These are phyloP conservation scores for Halichondria panicea DNA, from an alignment of 37 sponge, comb jelly and placozoan species.

Conservation along the genomic window DNA sequence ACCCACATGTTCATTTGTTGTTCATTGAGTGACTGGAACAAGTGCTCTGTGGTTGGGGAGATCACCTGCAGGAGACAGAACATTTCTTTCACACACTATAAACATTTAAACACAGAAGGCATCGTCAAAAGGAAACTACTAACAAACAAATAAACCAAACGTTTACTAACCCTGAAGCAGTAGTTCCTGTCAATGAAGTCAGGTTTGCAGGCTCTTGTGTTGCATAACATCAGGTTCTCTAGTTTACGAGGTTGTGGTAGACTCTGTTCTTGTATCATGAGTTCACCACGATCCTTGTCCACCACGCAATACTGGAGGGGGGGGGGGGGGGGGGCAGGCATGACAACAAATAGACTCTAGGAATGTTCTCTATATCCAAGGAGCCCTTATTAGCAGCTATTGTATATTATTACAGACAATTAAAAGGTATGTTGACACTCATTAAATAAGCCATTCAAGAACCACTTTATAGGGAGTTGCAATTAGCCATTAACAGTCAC, in stretches of 20 bases:
- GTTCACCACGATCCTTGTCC: conserved; percentile 60
- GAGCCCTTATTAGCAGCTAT: too few relatives aligned
- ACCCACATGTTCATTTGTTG: conserved; percentile 69
- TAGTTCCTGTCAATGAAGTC: conserved; percentile 77
- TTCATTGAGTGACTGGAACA: conserved; percentile 67
- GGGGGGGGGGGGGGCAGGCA: not conserved
- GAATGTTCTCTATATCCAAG: too few relatives aligned
- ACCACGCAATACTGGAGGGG: conserved; percentile 72
- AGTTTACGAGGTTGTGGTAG: conserved; percentile 55
- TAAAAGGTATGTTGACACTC: too few relatives aligned
- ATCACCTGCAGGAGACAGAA: conserved; percentile 50
- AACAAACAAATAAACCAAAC: too few relatives aligned
- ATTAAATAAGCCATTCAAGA: too few relatives aligned
- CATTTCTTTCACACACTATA: not conserved
- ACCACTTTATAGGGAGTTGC: too few relatives aligned
- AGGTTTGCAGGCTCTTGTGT: conserved; percentile 55
- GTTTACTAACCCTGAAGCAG: conserved; percentile 74
- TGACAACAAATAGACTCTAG: too few relatives aligned
- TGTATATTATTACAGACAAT: too few relatives aligned
- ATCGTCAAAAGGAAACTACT: too few relatives aligned
- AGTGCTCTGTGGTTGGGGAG: conserved; percentile 71
- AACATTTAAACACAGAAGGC: not conserved
- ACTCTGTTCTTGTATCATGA: conserved; percentile 66
- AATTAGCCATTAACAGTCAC: too few relatives aligned
- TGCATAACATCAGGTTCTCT: conserved; percentile 76